Evolutionary conservation across 2,113 vertebrate genomes (phyloP).

Genomic region (Amphiprion percula): DNA sequence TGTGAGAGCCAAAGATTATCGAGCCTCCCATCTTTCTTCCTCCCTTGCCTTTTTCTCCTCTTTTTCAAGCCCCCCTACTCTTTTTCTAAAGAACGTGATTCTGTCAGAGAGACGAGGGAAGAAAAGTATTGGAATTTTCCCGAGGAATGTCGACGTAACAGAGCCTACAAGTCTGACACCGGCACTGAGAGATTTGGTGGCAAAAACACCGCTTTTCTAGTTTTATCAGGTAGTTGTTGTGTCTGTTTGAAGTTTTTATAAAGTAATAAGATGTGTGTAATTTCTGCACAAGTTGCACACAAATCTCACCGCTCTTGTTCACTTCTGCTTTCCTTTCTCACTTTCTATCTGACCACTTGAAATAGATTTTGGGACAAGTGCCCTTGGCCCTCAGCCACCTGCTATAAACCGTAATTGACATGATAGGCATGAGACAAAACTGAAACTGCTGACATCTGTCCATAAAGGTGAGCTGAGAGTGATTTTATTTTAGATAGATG

Average conservation of each 20-base stretch:
- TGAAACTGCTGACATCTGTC: constrained; percentile 64
- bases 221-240: constrained; percentile 20
- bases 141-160: constrained; percentile 62
- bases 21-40: constrained; percentile 78
- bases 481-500: constrained; percentile 67
- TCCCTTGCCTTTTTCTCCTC: constrained; percentile 67
- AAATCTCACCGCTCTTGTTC: constrained; percentile 5
- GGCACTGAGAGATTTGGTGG: constrained; percentile 26
- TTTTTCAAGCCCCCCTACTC: constrained; percentile 54
- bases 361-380: constrained; percentile 28
- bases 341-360: constrained; percentile 6
- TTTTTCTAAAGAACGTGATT: constrained; percentile 77
- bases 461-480: constrained; percentile 65
- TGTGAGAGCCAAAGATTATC: constrained; percentile 87
- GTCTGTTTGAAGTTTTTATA: neutral
- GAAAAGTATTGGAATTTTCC: constrained; percentile 76
- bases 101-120: constrained; percentile 73
- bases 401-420: constrained; percentile 51
- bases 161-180: constrained; percentile 49
- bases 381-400: constrained; percentile 52
- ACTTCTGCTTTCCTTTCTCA: neutral
- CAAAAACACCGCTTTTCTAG: constrained; percentile 11
- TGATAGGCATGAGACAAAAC: constrained; percentile 57
- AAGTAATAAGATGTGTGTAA: neutral
- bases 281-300: neutral